Evolutionary conservation across 2,113 vertebrate species (phyloP), one percentile per base, ranked within the genome.

Genomic region (Bufo bufo): DNA sequence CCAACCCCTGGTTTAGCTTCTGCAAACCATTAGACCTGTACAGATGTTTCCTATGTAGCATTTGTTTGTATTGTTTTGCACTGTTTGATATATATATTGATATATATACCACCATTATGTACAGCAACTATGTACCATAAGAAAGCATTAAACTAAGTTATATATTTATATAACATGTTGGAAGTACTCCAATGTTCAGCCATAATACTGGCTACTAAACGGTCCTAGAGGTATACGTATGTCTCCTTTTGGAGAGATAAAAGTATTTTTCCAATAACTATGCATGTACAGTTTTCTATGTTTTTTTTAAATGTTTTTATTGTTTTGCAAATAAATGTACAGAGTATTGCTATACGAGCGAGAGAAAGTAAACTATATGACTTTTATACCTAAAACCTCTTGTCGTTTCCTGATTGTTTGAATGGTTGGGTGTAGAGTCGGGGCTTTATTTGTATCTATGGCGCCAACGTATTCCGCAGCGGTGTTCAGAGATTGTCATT

Each of bases 121-220:
- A 82, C 78, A 85, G 77, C 89, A 82, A 84, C 33, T 43, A 59
- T 81, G 54, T 85, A 82, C 74, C 78, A 85, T 85, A 82, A 84
- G 66, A 79, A 75, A 82, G 33, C 72, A 85, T 50, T 56, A 78
- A 47, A 20, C 19, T 89, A 86, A 86, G 84, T 86, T 85, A 89
- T 85, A 86, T 86, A 86, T 89, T 86, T 86, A 86, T 89, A 89
- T 89, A 86, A 82, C 89, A 61, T 86, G 72, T 89, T 86, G 89
- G 89, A 85, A 56, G 9, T 72, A 78, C 43, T 88, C 87, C 87
- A 88, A 88, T 88, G 87, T 88, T 88, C 54, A 88, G 87, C 87
- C 87, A 78, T 84, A 88, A 84, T 84, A 88, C 81, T 88, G 87
- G 87, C 87, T 88, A 84, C 9, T 14, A 84, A 86, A 84, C 58